Base-by-base conservation (phyloP, 1,140 invertebrate genomes). In the Pseudomyrmex sp. region DNA sequence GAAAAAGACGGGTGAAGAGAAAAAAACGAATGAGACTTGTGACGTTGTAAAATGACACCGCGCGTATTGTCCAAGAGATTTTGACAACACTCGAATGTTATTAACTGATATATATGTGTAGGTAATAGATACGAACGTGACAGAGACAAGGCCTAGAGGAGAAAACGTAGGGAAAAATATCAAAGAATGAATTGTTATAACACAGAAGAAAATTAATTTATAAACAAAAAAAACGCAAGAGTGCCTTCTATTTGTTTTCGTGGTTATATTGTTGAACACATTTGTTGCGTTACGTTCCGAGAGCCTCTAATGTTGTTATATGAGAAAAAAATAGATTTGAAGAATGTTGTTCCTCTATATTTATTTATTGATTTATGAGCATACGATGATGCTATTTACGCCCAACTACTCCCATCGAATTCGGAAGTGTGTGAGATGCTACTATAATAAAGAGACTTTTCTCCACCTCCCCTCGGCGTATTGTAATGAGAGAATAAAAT, bases 221-320 rank as follows among this genome's bases (percentile, higher is more conserved):
- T 92, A 91, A 87, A 91, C 90, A 87, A 90, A 90, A 23, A 91
- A 91, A 92, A 91, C 90, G 90, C 88, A 92, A 92, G 93, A 94
- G 93, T 94, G 93, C 93, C 93, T 94, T 94, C 93, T 93, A 93
- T 93, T 94, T 93, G 93, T 94, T 94, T 93, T 90, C 88, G 90
- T 94, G 89, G 89, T 93, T 92, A 90, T 93, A 93, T 93, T 92
- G 91, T 94, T 94, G 92, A 93, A 92, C 88, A 92, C 88, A 93
- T 93, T 92, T 93, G 91, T 93, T 94, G 90, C 83, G 91, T 93
- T 93, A 92, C 90, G 92, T 93, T 77, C 93, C 92, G 91, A 94
- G 92, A 94, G 92, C 91, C 92, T 94, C 92, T 93, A 93, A 93
- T 92, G 89, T 94, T 93, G 92, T 93, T 93, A 93, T 92, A 92